phyloP scores from a whole-genome alignment of 2,888 invertebrate species.

The Tortrix viridana region DNA sequence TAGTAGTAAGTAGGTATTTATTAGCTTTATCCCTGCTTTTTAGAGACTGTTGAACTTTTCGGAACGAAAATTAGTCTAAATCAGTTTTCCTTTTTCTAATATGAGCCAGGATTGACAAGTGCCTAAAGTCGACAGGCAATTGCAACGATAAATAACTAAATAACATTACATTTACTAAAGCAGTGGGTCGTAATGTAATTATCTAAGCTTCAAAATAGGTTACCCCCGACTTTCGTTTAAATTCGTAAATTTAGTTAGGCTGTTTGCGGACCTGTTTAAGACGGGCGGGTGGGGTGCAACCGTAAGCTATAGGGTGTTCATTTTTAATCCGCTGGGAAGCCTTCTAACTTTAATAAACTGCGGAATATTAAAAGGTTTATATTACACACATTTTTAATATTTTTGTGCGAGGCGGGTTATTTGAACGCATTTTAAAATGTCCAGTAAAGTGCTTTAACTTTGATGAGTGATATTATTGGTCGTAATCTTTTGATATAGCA shows the following conservation, averaged over 20 bases:
- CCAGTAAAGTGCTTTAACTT: no score
- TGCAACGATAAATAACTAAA: not conserved
- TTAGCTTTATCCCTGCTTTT: no score
- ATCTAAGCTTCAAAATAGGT: constrained; percentile 7
- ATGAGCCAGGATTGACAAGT: no score
- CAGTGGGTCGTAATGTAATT: constrained; percentile 11
- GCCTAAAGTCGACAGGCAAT: no score
- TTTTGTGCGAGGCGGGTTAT: no score
- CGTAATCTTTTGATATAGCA: no score
- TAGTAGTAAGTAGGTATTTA: no score
- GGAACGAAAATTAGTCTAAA: no score
- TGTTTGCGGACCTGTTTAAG: constrained; percentile 22
- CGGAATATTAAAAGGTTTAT: not conserved
- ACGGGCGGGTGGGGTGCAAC: not conserved
- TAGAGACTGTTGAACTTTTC: no score
- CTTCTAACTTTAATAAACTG: constrained; percentile 11
- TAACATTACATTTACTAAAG: not conserved
- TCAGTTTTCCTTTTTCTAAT: no score
- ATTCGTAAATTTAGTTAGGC: constrained; percentile 15
- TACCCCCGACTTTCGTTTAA: constrained; percentile 19
- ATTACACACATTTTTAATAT: not conserved
- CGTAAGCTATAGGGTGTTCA: constrained; percentile 11
- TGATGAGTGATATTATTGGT: no score
- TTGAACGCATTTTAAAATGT: no score
- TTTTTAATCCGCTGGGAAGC: constrained; percentile 16